These are phyloP conservation scores for Acrocera orbiculus DNA, from an alignment of 2,888 invertebrate genomes.

Conservation along the genomic window DNA sequence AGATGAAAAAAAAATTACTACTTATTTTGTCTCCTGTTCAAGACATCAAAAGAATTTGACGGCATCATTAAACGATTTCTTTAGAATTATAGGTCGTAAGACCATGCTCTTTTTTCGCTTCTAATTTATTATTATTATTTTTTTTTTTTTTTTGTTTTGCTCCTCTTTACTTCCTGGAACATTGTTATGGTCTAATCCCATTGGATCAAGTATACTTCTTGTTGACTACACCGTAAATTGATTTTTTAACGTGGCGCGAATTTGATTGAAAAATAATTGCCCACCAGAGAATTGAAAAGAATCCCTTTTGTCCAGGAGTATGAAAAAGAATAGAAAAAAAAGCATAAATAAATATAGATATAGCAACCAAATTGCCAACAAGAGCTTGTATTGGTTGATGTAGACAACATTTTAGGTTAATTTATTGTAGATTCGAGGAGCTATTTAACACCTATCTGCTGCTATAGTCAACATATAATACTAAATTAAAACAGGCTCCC, in stretches of 20 bases:
- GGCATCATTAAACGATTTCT: slow-evolving; percentile 12
- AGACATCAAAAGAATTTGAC: slow-evolving; percentile 10
- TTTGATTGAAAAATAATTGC: slow-evolving; percentile 13
- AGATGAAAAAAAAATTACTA: no score
- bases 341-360: no score
- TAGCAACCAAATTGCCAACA: no score
- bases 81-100: slow-evolving; percentile 10
- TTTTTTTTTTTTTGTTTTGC: no score
- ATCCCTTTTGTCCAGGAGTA: background rate
- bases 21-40: slow-evolving; percentile 9
- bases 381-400: no score
- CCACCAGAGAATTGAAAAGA: slow-evolving; percentile 8
- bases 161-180: background rate
- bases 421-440: slow-evolving; percentile 6
- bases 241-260: slow-evolving; percentile 8
- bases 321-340: no score
- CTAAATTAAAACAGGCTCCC: no score
- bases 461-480: no score
- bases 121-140: no score
- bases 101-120: no score
- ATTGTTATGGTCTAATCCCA: background rate
- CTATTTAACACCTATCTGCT: slow-evolving; percentile 8
- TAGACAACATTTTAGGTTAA: slow-evolving; percentile 8
- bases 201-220: background rate
- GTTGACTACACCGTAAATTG: slow-evolving; percentile 8